phyloP scores from a whole-genome alignment of 2,113 vertebrate genomes.

The Pachyramphus minor region DNA sequence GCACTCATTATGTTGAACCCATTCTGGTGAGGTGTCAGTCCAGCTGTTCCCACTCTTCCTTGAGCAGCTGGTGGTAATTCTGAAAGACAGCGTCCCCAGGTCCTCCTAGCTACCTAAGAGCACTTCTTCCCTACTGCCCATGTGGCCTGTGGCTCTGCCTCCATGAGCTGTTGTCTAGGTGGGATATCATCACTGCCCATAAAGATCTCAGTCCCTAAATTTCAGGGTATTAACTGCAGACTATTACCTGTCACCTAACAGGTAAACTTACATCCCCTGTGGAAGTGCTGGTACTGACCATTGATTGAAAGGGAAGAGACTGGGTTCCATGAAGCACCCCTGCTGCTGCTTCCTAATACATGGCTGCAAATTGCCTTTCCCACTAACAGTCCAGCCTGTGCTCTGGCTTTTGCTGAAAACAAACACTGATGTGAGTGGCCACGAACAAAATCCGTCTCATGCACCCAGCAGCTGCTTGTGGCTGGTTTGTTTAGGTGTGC shows the following conservation, averaged over 20 bases:
- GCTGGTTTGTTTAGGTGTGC: not conserved
- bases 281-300: not conserved
- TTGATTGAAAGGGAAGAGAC: not conserved
- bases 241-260: not conserved
- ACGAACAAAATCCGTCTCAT: not conserved
- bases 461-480: not conserved
- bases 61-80: not conserved
- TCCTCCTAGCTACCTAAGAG: not conserved
- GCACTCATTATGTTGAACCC: not conserved
- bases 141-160: not conserved
- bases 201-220: not conserved
- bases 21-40: not conserved
- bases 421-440: fast-evolving
- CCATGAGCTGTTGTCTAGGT: not conserved
- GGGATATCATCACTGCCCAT: not conserved
- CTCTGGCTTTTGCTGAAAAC: not conserved
- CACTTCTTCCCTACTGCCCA: not conserved
- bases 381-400: not conserved
- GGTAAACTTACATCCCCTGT: not conserved
- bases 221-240: not conserved
- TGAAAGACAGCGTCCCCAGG: not conserved
- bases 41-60: not conserved
- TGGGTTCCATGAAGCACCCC: not conserved
- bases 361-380: not conserved
- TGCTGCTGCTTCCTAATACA: not conserved